Conservation (phyloP, 2,113 vertebrate genomes). For the Bambusicola thoracicus region DNA sequence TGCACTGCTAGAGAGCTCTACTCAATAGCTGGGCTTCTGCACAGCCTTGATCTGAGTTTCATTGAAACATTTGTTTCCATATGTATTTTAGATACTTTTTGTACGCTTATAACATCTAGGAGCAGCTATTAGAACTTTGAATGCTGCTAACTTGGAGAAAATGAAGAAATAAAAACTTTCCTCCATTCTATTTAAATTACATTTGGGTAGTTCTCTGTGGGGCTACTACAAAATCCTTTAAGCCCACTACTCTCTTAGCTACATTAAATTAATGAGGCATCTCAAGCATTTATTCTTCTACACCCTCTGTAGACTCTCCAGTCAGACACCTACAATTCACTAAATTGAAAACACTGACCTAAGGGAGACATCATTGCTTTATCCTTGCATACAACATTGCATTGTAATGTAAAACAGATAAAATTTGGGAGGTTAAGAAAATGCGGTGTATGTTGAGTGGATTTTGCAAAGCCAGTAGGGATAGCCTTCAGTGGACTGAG, state of each 20-base stretch:
- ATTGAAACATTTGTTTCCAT: constrained; percentile 44
- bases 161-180: constrained; percentile 37
- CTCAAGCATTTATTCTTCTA: constrained; percentile 49
- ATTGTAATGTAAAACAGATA: constrained; percentile 29
- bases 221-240: constrained; percentile 63
- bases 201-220: constrained; percentile 52
- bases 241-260: constrained; percentile 49
- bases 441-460: neutral
- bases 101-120: constrained; percentile 39
- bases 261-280: constrained; percentile 70
- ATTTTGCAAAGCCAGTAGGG: constrained; percentile 42
- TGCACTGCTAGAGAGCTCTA: neutral
- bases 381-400: constrained; percentile 20
- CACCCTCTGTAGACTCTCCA: constrained; percentile 38
- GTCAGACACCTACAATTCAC: constrained; percentile 63
- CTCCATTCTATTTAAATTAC: constrained; percentile 27
- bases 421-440: constrained; percentile 43
- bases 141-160: constrained; percentile 34
- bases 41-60: constrained; percentile 35
- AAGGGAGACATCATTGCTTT: constrained; percentile 25
- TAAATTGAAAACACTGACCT: constrained; percentile 50
- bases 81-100: constrained; percentile 17
- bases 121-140: constrained; percentile 9
- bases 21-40: constrained; percentile 5
- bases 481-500: neutral